These are phyloP conservation scores for Serripes groenlandicus DNA, from an alignment of 2,888 invertebrate genomes.

Conservation along the genomic window DNA sequence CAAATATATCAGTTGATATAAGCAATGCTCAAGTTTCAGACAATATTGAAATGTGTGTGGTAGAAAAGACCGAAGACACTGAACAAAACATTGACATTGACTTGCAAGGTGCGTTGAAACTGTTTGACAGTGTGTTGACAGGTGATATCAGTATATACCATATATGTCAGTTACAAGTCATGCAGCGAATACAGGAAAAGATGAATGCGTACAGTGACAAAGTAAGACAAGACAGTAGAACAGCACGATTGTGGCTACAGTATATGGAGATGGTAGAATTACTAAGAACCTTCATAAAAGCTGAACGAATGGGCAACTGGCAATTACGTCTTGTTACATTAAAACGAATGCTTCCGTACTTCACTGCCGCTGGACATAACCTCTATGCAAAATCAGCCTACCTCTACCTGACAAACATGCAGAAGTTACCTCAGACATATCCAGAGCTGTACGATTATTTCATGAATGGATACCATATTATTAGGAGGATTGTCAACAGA, in stretches of 20 bases:
- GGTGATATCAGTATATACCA: conserved; percentile 11
- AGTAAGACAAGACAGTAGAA: conserved; percentile 12
- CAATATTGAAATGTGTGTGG: too few relatives aligned
- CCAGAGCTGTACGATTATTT: conserved; percentile 31
- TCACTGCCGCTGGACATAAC: conserved; percentile 67
- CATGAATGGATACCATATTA: conserved; percentile 27
- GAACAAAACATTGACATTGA: not conserved
- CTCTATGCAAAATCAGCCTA: conserved; percentile 58
- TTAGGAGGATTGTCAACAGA: conserved; percentile 47
- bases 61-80: not conserved
- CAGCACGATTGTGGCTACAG: conserved; percentile 35
- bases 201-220: conserved; percentile 7
- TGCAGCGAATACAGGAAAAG: not conserved
- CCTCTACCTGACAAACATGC: conserved; percentile 58
- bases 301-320: conserved; percentile 44
- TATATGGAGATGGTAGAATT: conserved; percentile 43
- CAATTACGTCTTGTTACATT: conserved; percentile 7
- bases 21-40: too few relatives aligned
- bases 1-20: too few relatives aligned
- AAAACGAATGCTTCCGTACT: conserved; percentile 31
- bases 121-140: conserved; percentile 4
- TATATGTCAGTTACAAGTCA: conserved; percentile 10
- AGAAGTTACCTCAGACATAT: conserved; percentile 22
- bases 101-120: not conserved
- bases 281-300: conserved; percentile 31